Evolutionary conservation across 2,888 invertebrate genomes (phyloP).

Genomic region (Clistopyga incitator): DNA sequence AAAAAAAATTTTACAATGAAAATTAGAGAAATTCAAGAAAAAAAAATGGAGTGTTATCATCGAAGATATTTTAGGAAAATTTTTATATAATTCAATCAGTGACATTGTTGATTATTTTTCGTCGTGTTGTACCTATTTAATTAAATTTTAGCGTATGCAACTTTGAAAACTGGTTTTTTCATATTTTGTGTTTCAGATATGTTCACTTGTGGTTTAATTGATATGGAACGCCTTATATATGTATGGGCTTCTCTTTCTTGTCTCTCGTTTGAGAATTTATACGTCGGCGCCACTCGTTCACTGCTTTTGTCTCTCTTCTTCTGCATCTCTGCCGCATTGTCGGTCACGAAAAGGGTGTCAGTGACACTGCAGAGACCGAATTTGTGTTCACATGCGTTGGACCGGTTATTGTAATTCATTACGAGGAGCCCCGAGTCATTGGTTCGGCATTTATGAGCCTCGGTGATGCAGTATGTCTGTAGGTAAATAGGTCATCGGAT

Average conservation of each 20-base stretch:
- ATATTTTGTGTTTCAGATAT: background rate
- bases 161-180: background rate
- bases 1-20: no score
- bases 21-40: no score
- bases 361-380: conserved; percentile 7
- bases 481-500: conserved; percentile 9
- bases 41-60: no score
- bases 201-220: background rate
- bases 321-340: conserved; percentile 21
- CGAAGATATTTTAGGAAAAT: no score
- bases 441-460: background rate
- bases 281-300: background rate
- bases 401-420: background rate
- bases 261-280: background rate
- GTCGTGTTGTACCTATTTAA: no score
- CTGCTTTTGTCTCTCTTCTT: background rate
- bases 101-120: no score
- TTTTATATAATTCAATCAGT: no score
- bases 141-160: no score
- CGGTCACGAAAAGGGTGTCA: conserved; percentile 26
- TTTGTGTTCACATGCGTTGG: background rate
- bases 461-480: background rate
- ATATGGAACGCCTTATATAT: background rate
- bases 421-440: background rate
- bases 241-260: conserved; percentile 5